Conservation (phyloP, 2,797 vertebrate genomes). For the Coilia nasus region DNA sequence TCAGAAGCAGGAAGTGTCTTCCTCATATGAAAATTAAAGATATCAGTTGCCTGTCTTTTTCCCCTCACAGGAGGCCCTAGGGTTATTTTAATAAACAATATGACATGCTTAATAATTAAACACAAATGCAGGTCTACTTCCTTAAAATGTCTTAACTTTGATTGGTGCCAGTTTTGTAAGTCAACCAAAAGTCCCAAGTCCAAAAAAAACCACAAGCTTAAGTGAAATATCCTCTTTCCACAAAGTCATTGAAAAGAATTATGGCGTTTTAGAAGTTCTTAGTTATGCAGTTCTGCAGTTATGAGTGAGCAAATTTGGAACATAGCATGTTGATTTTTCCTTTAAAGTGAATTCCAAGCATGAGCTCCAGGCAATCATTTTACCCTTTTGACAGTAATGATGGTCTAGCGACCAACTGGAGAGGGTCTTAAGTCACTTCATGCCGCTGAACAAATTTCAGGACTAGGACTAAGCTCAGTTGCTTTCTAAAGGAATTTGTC, state of each 20-base stretch:
- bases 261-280: not conserved
- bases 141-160: not conserved
- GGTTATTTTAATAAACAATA: conserved; percentile 6
- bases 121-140: not conserved
- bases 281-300: not conserved
- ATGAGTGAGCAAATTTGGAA: not conserved
- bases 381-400: not conserved
- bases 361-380: not conserved
- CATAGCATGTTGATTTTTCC: not conserved
- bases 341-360: not conserved
- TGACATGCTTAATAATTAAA: not conserved
- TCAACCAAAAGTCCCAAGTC: not conserved
- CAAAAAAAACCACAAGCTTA: not conserved
- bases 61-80: not conserved
- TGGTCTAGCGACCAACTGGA: not conserved
- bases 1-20: not conserved
- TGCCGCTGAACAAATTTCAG: not conserved
- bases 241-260: not conserved
- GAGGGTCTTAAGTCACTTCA: not conserved
- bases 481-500: too few species aligned
- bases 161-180: not conserved
- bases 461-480: not conserved
- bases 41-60: not conserved
- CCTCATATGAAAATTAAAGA: not conserved
- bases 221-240: not conserved